Evolutionary conservation across 2,888 invertebrate genomes (phyloP).

Genomic region (Orchesella flavescens): DNA sequence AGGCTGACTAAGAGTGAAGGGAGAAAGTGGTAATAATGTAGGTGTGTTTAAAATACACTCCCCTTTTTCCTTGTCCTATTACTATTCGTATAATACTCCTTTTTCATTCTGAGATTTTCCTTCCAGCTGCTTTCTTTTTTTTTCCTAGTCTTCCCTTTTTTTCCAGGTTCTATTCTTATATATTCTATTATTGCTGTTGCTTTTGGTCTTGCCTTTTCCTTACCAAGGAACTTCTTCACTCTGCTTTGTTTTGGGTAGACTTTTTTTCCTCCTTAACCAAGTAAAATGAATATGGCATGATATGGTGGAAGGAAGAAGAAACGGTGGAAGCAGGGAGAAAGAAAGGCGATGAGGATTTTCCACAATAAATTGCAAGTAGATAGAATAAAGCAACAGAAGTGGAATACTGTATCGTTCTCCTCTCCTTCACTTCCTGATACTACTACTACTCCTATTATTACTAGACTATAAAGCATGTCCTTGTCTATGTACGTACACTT

Average conservation of each 20-base stretch:
- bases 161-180: conserved; percentile 21
- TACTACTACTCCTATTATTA: background rate
- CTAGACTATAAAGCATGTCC: background rate
- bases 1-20: background rate
- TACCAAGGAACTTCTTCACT: conserved; percentile 11
- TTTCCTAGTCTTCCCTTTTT: background rate
- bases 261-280: conserved; percentile 4
- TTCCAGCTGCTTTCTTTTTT: conserved; percentile 30
- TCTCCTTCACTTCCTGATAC: no score
- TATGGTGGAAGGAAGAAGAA: background rate
- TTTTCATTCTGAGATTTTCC: conserved; percentile 39
- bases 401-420: background rate
- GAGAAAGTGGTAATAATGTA: conserved; percentile 14
- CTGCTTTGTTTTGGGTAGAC: conserved; percentile 13
- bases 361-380: conserved; percentile 42
- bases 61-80: conserved; percentile 24
- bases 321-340: background rate
- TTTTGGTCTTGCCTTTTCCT: background rate
- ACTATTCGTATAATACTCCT: conserved; percentile 24
- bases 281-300: background rate
- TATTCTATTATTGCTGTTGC: conserved; percentile 29
- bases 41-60: conserved; percentile 2
- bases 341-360: conserved; percentile 9
- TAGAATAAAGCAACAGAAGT: conserved; percentile 44
- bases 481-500: background rate